Conservation (phyloP, 2,797 vertebrate genomes). For the Prionace glauca region DNA sequence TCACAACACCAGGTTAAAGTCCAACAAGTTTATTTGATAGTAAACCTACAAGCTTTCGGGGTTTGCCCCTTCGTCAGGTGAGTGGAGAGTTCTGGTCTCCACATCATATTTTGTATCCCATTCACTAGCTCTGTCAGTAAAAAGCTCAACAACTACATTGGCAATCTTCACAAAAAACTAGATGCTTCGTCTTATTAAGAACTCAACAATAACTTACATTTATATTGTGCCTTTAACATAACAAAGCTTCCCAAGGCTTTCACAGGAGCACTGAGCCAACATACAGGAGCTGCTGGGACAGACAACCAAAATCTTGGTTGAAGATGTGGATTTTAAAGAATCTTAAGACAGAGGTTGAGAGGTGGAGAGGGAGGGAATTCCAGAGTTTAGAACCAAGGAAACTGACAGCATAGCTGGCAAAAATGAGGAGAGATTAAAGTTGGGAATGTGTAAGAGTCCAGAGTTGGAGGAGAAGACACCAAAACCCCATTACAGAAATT, state of each 20-base stretch:
- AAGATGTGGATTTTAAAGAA: background rate
- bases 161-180: background rate
- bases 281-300: background rate
- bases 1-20: too few relatives aligned
- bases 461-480: background rate
- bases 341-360: background rate
- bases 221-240: background rate
- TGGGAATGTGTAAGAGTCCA: background rate
- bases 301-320: background rate
- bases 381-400: background rate
- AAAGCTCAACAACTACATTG: background rate
- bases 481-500: background rate
- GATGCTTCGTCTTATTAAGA: background rate
- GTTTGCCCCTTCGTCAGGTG: too few relatives aligned
- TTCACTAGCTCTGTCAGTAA: background rate
- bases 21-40: too few relatives aligned
- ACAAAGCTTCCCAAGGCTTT: background rate
- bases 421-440: background rate
- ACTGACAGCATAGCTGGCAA: background rate
- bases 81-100: too few relatives aligned
- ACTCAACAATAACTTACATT: background rate
- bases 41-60: too few relatives aligned
- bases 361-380: background rate
- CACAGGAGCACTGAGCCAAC: background rate
- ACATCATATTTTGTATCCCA: background rate